Evolutionary conservation across 1,140 invertebrate genomes (phyloP).

Genomic region (Neodiprion pinetum): DNA sequence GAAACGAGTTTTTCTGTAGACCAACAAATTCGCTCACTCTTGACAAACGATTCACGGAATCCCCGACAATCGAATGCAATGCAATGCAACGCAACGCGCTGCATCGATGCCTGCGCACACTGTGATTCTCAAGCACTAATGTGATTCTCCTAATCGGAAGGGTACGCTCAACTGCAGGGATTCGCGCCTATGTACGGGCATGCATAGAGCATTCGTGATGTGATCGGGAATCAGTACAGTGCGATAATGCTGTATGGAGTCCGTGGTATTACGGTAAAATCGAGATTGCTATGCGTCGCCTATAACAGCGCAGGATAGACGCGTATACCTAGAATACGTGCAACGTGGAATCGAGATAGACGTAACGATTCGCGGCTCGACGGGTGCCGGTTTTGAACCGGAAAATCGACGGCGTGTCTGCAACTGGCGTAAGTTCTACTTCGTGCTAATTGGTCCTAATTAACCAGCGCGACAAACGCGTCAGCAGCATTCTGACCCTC

Average conservation of each 20-base stretch:
- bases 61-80: no score
- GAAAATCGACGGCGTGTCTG: not conserved
- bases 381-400: conserved; percentile 25
- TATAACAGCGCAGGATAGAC: not conserved
- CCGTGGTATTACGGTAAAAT: conserved; percentile 23
- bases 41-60: no score
- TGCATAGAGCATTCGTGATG: conserved; percentile 23
- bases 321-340: not conserved
- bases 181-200: conserved; percentile 36
- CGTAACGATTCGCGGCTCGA: not conserved
- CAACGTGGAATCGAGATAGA: not conserved
- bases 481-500: no score
- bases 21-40: no score
- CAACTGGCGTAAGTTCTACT: not conserved
- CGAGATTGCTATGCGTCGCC: conserved; percentile 15
- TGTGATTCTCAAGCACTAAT: conserved; percentile 34
- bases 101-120: no score
- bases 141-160: conserved; percentile 53
- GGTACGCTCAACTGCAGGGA: conserved; percentile 35
- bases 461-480: conserved; percentile 22
- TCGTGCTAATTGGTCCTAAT: conserved; percentile 39
- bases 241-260: not conserved
- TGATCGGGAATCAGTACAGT: conserved; percentile 12
- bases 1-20: no score
- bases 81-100: no score